A percentile compares a stretch with the other conserved stretches of the same genome.
Evolutionary conservation across 2,113 vertebrate species (phyloP).

Genomic region (Desmodus rotundus): DNA sequence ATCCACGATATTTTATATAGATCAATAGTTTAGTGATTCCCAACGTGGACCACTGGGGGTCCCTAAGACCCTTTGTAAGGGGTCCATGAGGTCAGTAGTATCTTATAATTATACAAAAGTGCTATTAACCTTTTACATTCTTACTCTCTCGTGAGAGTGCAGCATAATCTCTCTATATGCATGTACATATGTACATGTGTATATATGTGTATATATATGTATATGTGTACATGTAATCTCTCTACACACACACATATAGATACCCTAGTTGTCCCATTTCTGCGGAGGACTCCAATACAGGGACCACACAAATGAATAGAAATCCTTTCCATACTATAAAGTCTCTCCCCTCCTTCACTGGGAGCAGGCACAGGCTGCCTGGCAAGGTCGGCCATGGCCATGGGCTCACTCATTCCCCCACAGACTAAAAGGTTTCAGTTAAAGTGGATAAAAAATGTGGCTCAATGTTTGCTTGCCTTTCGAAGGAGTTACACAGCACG

Average conservation of each 20-base stretch:
- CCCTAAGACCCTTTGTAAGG: background rate
- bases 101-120: background rate
- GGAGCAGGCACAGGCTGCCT: background rate
- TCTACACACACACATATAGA: background rate
- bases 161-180: background rate
- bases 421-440: background rate
- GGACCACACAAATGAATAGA: background rate
- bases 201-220: background rate
- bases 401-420: background rate
- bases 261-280: background rate
- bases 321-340: no score
- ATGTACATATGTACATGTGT: fast-evolving
- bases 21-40: background rate
- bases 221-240: background rate
- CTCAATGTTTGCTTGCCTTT: background rate
- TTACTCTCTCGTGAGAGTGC: background rate
- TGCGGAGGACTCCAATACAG: background rate
- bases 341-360: background rate
- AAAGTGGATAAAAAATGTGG: background rate
- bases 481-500: background rate
- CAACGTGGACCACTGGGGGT: background rate
- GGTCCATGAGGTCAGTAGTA: background rate
- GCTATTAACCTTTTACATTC: background rate
- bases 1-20: background rate
- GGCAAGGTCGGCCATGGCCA: no score